Evolutionary conservation across 2,113 vertebrate species (phyloP).

Genomic region (Amblyopsis rosae): DNA sequence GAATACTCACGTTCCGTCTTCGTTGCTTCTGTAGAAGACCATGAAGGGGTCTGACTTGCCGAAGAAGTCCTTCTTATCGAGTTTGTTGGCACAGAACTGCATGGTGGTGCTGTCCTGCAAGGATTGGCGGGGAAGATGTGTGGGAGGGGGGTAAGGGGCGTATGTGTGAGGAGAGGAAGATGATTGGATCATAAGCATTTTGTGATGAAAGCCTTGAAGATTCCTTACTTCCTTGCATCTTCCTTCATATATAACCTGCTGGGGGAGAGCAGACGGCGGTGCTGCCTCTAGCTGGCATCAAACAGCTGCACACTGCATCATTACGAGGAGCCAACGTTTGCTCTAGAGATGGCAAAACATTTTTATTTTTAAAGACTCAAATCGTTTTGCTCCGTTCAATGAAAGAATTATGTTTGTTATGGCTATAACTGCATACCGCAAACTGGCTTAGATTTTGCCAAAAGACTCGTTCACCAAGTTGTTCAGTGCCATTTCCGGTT

Average conservation of each 20-base stretch:
- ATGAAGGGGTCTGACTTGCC: slow-evolving; percentile 92
- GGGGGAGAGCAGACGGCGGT: slow-evolving; percentile 23
- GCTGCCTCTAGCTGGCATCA: slow-evolving; percentile 5
- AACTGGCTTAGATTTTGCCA: no score
- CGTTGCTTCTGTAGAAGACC: slow-evolving; percentile 92
- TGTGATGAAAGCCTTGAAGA: slow-evolving; percentile 5
- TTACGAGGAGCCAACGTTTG: background rate
- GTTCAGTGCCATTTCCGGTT: no score
- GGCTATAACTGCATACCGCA: no score
- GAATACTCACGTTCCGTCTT: slow-evolving; percentile 88
- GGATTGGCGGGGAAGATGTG: slow-evolving; percentile 9
- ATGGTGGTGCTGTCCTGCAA: slow-evolving; percentile 86
- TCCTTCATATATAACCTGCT: slow-evolving; percentile 9
- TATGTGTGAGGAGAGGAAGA: background rate
- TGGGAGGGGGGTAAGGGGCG: background rate
- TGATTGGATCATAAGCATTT: slow-evolving; percentile 5
- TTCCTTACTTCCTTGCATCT: slow-evolving; percentile 1
- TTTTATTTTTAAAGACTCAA: no score
- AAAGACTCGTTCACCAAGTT: no score
- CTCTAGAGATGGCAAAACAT: slow-evolving; percentile 2
- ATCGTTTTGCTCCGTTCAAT: no score
- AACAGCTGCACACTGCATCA: slow-evolving; percentile 29
- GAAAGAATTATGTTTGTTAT: no score
- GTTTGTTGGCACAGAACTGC: slow-evolving; percentile 93
- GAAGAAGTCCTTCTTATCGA: slow-evolving; percentile 95